A percentile compares a stretch with the other conserved stretches of the same genome.
Evolutionary conservation across 2,797 vertebrate genomes (phyloP).

Genomic region (Rhinoraja longicauda): DNA sequence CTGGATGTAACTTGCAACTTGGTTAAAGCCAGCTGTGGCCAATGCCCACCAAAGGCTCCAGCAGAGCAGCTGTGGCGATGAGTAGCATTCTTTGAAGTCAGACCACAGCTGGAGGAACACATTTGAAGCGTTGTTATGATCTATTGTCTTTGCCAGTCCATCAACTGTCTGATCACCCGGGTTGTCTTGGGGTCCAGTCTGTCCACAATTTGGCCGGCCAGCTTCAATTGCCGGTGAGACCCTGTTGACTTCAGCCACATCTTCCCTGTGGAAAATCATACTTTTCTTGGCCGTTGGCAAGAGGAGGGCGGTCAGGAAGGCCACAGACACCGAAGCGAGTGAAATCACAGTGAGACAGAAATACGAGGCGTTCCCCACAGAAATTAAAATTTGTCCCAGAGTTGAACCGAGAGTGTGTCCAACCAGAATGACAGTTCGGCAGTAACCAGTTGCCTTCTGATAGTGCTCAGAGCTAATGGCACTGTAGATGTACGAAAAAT

Average conservation of each 20-base stretch:
- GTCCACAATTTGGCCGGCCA: background rate
- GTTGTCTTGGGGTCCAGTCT: conserved; percentile 44
- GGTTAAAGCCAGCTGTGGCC: conserved; percentile 67
- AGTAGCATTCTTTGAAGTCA: conserved; percentile 63
- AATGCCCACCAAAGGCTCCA: conserved; percentile 72
- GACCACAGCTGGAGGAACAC: conserved; percentile 51
- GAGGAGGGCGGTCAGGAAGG: conserved; percentile 57
- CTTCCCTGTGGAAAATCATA: conserved; percentile 78
- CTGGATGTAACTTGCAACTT: conserved; percentile 63
- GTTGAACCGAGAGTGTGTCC: conserved; percentile 55
- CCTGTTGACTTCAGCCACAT: fast-evolving
- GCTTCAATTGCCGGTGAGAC: background rate
- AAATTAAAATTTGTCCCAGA: conserved; percentile 68
- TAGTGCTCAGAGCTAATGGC: conserved; percentile 59
- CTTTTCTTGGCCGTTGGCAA: conserved; percentile 79
- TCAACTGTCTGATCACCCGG: conserved; percentile 32
- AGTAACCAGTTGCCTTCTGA: conserved; percentile 69
- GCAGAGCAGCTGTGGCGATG: conserved; percentile 56
- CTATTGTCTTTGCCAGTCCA: background rate
- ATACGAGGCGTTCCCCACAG: conserved; percentile 56
- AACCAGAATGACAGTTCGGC: conserved; percentile 54
- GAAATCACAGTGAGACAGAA: conserved; percentile 58
- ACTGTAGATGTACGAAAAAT: conserved; percentile 89
- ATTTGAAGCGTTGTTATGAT: background rate
- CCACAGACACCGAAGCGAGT: conserved; percentile 60